Evolutionary conservation across 1,140 invertebrate genomes (phyloP), one percentile per base, ranked within the genome.

Genomic region (Drosophila ogumai): DNA sequence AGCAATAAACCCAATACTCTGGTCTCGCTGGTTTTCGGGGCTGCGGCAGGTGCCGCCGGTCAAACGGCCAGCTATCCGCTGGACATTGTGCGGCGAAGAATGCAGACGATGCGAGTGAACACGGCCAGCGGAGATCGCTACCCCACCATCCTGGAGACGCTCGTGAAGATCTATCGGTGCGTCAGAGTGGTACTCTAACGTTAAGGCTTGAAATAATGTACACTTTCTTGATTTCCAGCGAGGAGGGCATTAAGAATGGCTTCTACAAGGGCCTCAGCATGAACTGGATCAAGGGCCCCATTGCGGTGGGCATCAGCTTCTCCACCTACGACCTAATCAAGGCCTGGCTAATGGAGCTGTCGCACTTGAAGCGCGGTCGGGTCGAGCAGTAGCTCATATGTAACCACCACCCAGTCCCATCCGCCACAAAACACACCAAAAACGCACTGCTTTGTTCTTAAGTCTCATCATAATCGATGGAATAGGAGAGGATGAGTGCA

Each of bases 261-360:
- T 96, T 99, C 86, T 99, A 98, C 94, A 99, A 99, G 94, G 99
- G 99, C 0, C 94, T 99, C 1, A 98, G 97, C 79, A 98, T 99
- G 97, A 99, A 99, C 94, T 99, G 98, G 98, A 96, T 99, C 3
- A 99, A 99, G 93, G 99, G 99, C 6, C 99, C 99, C 1, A 97
- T 99, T 47, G 97, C 98, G 3, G 98, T 99, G n/a, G 98, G 99
- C 43, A 98, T 99, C 72, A 99, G 98, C 92, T 99, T 99, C 94
- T 96, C 98, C 4, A 98, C 97, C 1, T 99, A 99, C 93, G 99
- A 99, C 93, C 93, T 95, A 22, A 95, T 97, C 31, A 95, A 95
- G 73, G 94, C 95, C 57, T 93, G 93, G 55, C 92, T 97, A 32
- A 81, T 85, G 22, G 71, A 92, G 60, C 46, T 92, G 28, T 80